These are phyloP conservation scores for Mesoligia furuncula DNA, from an alignment of 2,888 invertebrate genomes.

Conservation along the genomic window DNA sequence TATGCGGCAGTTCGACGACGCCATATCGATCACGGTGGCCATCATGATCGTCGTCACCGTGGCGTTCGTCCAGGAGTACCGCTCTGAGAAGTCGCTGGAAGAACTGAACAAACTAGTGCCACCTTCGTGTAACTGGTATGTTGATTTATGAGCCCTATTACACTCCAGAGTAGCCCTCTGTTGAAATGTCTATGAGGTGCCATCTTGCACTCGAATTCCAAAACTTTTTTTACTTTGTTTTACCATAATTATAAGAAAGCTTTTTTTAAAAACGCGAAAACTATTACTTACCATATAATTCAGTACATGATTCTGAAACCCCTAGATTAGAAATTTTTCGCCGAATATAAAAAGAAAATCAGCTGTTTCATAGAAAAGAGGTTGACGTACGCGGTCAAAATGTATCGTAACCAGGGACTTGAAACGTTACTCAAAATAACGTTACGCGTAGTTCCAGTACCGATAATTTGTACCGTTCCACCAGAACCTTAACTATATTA, in stretches of 20 bases:
- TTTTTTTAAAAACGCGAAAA: not conserved
- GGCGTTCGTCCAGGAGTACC: slow-evolving; percentile 99
- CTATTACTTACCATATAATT: too few species aligned
- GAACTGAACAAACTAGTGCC: slow-evolving; percentile 99
- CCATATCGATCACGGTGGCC: slow-evolving; percentile 99
- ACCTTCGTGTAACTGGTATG: slow-evolving; percentile 97
- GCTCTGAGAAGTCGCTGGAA: slow-evolving; percentile 99
- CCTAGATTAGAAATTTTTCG: too few species aligned
- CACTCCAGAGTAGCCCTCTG: not conserved
- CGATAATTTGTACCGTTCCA: too few species aligned
- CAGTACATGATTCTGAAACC: too few species aligned
- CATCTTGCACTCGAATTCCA: not conserved
- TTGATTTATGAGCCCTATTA: not conserved
- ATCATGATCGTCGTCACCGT: slow-evolving; percentile 99
- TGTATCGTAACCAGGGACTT: too few species aligned
- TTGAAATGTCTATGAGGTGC: not conserved
- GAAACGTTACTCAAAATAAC: too few species aligned
- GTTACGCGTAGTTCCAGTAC: too few species aligned
- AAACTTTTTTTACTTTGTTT: not conserved
- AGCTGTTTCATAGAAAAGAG: too few species aligned
- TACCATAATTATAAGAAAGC: not conserved
- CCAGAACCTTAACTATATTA: too few species aligned
- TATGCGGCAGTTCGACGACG: slow-evolving; percentile 99
- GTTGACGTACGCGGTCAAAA: too few species aligned
- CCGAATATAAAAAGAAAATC: too few species aligned